Conservation (phyloP, 2,888 invertebrate species). For the Zeuzera pyrina region DNA sequence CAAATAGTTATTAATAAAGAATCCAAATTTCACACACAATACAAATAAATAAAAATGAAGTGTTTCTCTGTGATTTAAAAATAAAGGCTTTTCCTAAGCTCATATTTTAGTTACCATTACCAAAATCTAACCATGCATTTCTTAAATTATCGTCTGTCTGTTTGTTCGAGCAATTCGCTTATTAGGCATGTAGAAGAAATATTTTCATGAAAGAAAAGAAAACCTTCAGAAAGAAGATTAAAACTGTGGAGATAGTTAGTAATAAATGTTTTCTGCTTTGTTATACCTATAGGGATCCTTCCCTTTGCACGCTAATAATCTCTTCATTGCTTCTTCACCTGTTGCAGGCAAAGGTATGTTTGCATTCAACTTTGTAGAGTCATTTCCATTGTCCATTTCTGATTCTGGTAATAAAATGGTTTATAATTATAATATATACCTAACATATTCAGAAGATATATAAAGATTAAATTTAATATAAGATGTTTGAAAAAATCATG, state of each 20-base stretch:
- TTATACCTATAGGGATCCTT: conserved; percentile 93
- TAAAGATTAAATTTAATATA: conserved; percentile 1
- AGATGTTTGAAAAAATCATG: no score
- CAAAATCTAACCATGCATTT: no score
- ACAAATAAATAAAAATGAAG: no score
- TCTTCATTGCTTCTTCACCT: conserved; percentile 95
- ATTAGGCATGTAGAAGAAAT: no score
- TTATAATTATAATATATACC: conserved; percentile 3
- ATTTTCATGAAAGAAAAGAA: not conserved
- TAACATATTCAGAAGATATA: not conserved
- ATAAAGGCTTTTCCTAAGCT: no score
- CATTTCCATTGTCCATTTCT: conserved; percentile 44
- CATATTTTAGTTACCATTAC: no score
- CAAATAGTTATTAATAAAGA: no score
- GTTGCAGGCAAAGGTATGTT: conserved; percentile 90
- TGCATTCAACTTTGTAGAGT: conserved; percentile 47
- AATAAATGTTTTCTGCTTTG: not conserved
- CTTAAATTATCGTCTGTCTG: no score
- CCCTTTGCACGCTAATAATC: conserved; percentile 92
- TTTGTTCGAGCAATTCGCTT: no score
- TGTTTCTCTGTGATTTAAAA: no score
- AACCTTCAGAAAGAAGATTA: not conserved
- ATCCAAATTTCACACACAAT: no score
- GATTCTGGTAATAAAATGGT: conserved; percentile 26
- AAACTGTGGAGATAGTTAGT: not conserved